phyloP scores from a whole-genome alignment of 2,888 invertebrate genomes.

The Ypsolopha sequella region DNA sequence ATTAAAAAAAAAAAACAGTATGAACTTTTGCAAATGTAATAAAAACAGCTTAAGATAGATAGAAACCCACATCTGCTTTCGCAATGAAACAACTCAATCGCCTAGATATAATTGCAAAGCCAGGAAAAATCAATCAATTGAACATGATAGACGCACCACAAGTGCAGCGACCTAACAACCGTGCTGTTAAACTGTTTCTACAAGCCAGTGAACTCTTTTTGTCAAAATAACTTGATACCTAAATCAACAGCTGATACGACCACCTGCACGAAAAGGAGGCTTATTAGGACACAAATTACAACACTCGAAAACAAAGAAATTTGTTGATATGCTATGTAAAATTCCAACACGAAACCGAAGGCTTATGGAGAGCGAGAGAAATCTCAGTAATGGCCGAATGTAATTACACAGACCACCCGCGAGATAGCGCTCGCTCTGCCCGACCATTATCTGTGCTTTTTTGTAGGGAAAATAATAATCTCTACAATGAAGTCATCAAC shows the following conservation, averaged over 20 bases:
- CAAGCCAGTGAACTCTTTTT: neutral
- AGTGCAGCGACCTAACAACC: constrained; percentile 1
- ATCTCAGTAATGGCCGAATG: constrained; percentile 26
- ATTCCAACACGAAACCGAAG: constrained; percentile 4
- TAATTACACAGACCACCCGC: constrained; percentile 61
- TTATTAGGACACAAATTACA: neutral
- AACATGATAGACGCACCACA: constrained; percentile 6
- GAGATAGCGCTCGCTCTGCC: constrained; percentile 20
- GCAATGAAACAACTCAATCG: constrained; percentile 6
- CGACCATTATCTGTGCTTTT: constrained; percentile 35
- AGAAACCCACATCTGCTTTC: neutral
- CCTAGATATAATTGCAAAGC: constrained; percentile 7
- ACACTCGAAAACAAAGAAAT: neutral
- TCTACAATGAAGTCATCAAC: constrained; percentile 58
- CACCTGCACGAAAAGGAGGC: neutral
- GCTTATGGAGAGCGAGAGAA: constrained; percentile 7
- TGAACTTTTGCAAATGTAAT: neutral
- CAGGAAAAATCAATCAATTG: constrained; percentile 12
- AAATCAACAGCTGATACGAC: neutral
- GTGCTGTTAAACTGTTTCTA: neutral
- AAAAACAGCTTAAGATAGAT: neutral
- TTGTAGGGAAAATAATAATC: constrained; percentile 45
- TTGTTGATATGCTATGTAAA: neutral
- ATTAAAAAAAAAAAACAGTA: too few species aligned
- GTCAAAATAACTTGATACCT: neutral